Evolutionary conservation across 2,797 vertebrate species (phyloP).

Genomic region (Paramormyrops hopkinsi): DNA sequence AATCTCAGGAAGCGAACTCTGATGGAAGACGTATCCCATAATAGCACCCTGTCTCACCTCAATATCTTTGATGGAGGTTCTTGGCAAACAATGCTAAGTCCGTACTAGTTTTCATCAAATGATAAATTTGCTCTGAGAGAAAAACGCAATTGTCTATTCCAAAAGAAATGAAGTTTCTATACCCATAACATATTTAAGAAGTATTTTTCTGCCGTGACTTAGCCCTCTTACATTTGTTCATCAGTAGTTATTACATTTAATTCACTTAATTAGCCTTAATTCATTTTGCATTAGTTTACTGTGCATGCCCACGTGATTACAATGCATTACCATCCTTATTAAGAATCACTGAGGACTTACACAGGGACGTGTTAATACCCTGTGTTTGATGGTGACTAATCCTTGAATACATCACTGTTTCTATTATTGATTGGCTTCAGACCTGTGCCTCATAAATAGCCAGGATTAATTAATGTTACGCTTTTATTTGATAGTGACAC

Average conservation of each 20-base stretch:
- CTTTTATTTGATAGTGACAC: not conserved
- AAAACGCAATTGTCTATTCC: not conserved
- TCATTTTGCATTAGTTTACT: not conserved
- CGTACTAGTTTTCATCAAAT: conserved; percentile 36
- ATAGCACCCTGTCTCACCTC: conserved; percentile 50
- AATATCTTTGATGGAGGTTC: conserved; percentile 64
- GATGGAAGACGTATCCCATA: conserved; percentile 39
- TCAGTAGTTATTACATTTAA: not conserved
- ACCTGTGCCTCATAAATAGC: not conserved
- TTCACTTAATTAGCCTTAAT: not conserved
- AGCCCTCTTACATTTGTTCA: not conserved
- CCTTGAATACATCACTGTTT: not conserved
- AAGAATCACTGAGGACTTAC: not conserved
- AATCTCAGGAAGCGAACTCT: conserved; percentile 48
- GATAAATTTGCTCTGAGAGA: conserved; percentile 31
- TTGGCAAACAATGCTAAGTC: conserved; percentile 50
- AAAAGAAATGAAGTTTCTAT: not conserved
- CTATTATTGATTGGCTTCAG: not conserved
- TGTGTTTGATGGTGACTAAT: not conserved
- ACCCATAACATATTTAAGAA: not conserved
- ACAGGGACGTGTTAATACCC: not conserved
- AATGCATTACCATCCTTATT: not conserved
- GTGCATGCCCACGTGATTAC: not conserved
- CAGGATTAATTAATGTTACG: not conserved
- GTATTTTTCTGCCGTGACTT: not conserved